Percentiles rank a stretch among this genome's conserved stretches.
phyloP scores from a whole-genome alignment of 2,113 vertebrate species.

The Tachysurus fulvidraco region DNA sequence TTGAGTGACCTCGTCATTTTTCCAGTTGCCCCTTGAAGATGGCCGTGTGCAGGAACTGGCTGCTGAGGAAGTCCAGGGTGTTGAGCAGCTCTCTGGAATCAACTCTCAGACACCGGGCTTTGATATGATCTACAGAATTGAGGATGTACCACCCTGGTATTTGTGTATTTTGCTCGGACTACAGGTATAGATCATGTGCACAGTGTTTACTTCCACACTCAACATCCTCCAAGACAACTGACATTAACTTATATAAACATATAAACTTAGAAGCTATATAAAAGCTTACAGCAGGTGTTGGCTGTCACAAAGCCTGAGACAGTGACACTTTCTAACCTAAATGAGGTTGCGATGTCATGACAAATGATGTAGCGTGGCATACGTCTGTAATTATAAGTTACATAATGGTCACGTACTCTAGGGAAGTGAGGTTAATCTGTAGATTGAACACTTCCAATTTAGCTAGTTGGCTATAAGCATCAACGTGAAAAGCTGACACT shows the following conservation, averaged over 20 bases:
- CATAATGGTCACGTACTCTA: not conserved
- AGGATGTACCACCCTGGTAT: slow-evolving; percentile 95
- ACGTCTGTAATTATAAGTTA: not conserved
- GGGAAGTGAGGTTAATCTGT: not conserved
- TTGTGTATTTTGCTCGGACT: slow-evolving; percentile 91
- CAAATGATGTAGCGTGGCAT: not conserved
- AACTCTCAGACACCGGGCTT: slow-evolving; percentile 43
- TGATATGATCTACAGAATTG: slow-evolving; percentile 93
- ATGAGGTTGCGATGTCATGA: not conserved
- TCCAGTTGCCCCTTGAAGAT: slow-evolving; percentile 32
- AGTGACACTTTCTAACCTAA: not conserved
- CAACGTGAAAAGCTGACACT: not conserved
- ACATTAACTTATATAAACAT: not conserved
- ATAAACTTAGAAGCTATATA: no score
- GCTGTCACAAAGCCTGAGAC: not conserved
- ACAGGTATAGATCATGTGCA: slow-evolving; percentile 77
- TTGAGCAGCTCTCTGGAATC: slow-evolving; percentile 16
- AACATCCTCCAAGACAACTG: not conserved
- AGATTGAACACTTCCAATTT: not conserved
- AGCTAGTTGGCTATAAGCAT: not conserved
- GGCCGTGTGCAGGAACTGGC: slow-evolving; percentile 8
- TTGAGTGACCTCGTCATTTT: slow-evolving; percentile 18
- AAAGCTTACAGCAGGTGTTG: not conserved
- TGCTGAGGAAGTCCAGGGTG: not conserved
- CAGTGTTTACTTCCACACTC: not conserved